Percentiles rank a stretch among this genome's conserved stretches.
These are phyloP conservation scores for Enteromius argenteus DNA, from an alignment of 2,797 vertebrate genomes.

Conservation along the genomic window DNA sequence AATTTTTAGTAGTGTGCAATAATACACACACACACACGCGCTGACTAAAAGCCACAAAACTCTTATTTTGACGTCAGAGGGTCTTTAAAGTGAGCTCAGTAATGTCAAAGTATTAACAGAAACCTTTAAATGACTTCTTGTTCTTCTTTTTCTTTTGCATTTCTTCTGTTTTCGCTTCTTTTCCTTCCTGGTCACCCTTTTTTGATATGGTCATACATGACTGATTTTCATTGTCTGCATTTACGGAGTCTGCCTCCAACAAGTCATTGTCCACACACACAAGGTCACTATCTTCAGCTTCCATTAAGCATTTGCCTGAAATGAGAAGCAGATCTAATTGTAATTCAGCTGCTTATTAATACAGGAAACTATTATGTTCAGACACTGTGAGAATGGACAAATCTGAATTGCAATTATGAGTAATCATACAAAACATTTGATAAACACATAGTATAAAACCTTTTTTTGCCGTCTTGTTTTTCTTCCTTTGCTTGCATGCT, in stretches of 20 bases:
- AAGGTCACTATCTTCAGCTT: conserved; percentile 16
- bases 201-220: conserved; percentile 1
- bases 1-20: neutral
- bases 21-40: no score
- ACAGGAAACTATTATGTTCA: neutral
- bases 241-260: neutral
- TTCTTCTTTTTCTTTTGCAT: conserved; percentile 43
- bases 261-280: conserved; percentile 6
- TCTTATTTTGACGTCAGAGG: neutral
- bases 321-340: neutral
- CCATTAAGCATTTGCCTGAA: conserved; percentile 28
- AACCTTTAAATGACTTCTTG: conserved; percentile 36
- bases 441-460: conserved; percentile 12
- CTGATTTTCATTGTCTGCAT: conserved; percentile 34
- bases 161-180: neutral
- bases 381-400: neutral
- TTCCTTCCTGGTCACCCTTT: conserved; percentile 10
- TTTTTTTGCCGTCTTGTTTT: conserved; percentile 44
- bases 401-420: neutral
- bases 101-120: neutral
- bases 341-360: neutral
- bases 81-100: neutral
- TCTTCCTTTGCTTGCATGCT: conserved; percentile 19
- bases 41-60: neutral
- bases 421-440: neutral